Percentiles rank a stretch among this genome's conserved stretches.
Evolutionary conservation across 2,888 invertebrate genomes (phyloP).

Genomic region (Diplazon laetatorius): DNA sequence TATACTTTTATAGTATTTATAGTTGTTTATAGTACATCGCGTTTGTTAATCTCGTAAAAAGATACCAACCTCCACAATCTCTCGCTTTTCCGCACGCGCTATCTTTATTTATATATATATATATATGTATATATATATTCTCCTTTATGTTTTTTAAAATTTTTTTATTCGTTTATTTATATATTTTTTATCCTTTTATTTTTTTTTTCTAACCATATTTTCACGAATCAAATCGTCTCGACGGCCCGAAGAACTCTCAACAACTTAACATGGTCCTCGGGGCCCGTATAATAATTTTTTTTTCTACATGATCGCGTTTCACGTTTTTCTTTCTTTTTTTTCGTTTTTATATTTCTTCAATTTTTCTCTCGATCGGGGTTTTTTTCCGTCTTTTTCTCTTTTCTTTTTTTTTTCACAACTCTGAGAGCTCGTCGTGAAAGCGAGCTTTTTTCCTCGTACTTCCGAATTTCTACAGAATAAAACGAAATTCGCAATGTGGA

Average conservation of each 20-base stretch:
- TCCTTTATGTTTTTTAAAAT: no score
- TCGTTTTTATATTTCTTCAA: conserved; percentile 17
- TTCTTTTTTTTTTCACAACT: conserved; percentile 3
- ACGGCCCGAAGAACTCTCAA: conserved; percentile 80
- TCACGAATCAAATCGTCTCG: conserved; percentile 65
- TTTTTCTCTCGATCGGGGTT: conserved; percentile 17
- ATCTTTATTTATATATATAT: conserved; percentile 45
- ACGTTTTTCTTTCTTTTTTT: conserved; percentile 33
- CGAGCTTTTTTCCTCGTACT: not conserved
- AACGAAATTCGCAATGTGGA: conserved; percentile 1
- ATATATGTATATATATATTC: no score
- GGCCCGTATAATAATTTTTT: conserved; percentile 65
- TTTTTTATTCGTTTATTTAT: no score
- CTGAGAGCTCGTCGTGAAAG: conserved; percentile 34
- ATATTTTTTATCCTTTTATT: no score
- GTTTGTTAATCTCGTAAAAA: conserved; percentile 75
- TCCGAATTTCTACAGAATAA: not conserved
- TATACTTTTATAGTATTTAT: conserved; percentile 76
- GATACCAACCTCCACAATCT: conserved; percentile 65
- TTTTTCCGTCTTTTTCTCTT: conserved; percentile 42
- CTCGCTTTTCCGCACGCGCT: conserved; percentile 54
- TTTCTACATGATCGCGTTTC: conserved; percentile 59
- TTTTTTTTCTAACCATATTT: conserved; percentile 63
- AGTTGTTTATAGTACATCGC: conserved; percentile 78
- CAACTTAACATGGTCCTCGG: conserved; percentile 81